phyloP scores from a whole-genome alignment of 1,140 invertebrate genomes.

The Drosophila chauvacae region DNA sequence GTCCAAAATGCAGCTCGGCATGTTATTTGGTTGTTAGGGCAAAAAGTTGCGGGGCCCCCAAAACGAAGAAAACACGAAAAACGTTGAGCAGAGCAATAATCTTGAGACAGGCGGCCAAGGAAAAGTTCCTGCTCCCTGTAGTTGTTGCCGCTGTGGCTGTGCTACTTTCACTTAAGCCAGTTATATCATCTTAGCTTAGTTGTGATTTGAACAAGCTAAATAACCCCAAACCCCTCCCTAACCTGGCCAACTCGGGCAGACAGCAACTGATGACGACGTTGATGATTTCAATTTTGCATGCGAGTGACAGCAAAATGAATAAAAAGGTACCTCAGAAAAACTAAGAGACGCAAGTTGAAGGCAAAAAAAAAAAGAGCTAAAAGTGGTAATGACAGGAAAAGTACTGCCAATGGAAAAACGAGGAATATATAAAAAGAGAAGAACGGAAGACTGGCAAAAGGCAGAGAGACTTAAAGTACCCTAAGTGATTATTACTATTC shows the following conservation, averaged over 20 bases:
- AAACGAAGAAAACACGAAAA: conserved; percentile 46
- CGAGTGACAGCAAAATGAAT: conserved; percentile 47
- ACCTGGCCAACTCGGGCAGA: conserved; percentile 12
- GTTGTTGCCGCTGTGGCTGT: conserved; percentile 2
- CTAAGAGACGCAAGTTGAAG: conserved; percentile 23
- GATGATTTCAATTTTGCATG: conserved; percentile 70
- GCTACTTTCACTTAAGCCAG: conserved; percentile 62
- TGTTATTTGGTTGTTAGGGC: conserved; percentile 60
- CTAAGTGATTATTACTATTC: not conserved
- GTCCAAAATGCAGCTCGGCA: conserved; percentile 47
- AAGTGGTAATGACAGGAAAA: conserved; percentile 66
- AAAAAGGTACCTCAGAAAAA: conserved; percentile 28
- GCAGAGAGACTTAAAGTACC: not conserved
- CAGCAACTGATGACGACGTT: conserved; percentile 62
- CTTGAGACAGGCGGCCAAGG: conserved; percentile 41
- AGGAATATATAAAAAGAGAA: conserved; percentile 13
- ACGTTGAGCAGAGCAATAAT: conserved; percentile 60
- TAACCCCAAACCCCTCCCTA: not conserved
- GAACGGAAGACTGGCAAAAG: not conserved
- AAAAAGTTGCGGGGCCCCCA: conserved; percentile 41
- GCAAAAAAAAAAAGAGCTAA: conserved; percentile 9
- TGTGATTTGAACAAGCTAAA: conserved; percentile 47
- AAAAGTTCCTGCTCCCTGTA: conserved; percentile 16
- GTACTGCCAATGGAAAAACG: conserved; percentile 51
- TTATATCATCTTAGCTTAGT: conserved; percentile 58